Conservation (phyloP, 2,888 invertebrate genomes). For the Perdita meconis region DNA sequence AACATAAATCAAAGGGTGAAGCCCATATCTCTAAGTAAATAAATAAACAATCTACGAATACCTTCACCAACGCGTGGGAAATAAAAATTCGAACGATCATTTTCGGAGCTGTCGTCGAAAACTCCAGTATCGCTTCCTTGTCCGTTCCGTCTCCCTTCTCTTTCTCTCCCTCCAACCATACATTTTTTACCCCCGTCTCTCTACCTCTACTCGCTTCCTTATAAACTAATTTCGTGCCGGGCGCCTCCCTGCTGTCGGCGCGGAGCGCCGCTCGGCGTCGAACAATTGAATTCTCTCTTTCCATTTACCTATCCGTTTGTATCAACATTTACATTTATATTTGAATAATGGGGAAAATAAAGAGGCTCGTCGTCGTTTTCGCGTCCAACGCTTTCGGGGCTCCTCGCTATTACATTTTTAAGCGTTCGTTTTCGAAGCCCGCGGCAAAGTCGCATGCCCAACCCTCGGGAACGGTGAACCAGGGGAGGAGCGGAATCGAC, state of each 20-base stretch:
- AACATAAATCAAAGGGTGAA: too few species aligned
- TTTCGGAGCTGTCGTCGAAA: not conserved
- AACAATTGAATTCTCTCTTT: constrained; percentile 84
- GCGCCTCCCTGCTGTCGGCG: constrained; percentile 60
- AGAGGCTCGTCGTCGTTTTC: constrained; percentile 76
- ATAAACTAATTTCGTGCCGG: constrained; percentile 83
- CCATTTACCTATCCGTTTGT: constrained; percentile 84
- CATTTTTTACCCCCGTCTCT: constrained; percentile 73
- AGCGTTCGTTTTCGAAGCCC: constrained; percentile 82
- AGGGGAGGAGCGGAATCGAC: not conserved
- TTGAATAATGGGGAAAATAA: constrained; percentile 84
- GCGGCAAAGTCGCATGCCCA: constrained; percentile 69
- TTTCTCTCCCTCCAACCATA: constrained; percentile 50
- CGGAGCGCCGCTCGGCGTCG: constrained; percentile 67
- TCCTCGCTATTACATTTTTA: constrained; percentile 81
- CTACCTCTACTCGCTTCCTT: constrained; percentile 78
- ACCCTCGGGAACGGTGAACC: constrained; percentile 19
- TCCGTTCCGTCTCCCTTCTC: constrained; percentile 1
- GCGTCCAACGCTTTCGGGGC: constrained; percentile 63
- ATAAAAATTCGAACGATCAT: too few species aligned
- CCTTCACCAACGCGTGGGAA: too few species aligned
- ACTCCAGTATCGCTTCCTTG: not conserved
- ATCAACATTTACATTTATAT: constrained; percentile 85
- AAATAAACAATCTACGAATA: too few species aligned
- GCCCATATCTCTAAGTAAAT: too few species aligned